These are phyloP conservation scores for Melitaea athalia DNA, from an alignment of 2,888 invertebrate genomes.

Conservation along the genomic window DNA sequence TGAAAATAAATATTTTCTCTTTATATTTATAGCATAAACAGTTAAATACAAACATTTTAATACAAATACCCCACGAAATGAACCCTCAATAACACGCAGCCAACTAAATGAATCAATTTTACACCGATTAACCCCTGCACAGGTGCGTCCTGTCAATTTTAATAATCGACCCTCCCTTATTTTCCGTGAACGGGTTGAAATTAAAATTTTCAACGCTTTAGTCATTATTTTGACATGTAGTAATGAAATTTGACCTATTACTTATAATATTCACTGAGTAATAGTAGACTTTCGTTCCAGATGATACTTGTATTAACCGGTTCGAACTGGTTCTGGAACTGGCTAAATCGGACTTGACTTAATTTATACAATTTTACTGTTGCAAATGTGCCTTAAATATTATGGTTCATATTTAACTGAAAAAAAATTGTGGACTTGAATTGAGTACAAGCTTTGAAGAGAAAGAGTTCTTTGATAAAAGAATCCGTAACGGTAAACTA, in stretches of 20 bases:
- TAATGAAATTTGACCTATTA: not conserved
- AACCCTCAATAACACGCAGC: slow-evolving; percentile 46
- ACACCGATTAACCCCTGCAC: slow-evolving; percentile 48
- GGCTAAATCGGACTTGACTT: too few relatives aligned
- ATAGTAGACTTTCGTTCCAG: not conserved
- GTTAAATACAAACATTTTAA: slow-evolving; percentile 12
- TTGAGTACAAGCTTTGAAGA: too few relatives aligned
- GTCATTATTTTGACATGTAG: slow-evolving; percentile 13
- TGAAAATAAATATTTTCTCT: too few relatives aligned
- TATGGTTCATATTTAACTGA: too few relatives aligned
- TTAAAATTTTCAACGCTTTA: slow-evolving; percentile 21
- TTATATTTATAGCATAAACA: too few relatives aligned
- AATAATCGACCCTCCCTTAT: slow-evolving; percentile 45
- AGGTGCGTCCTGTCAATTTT: slow-evolving; percentile 56
- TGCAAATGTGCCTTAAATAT: too few relatives aligned
- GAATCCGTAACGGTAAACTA: too few relatives aligned
- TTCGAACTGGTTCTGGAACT: too few relatives aligned
- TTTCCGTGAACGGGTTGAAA: slow-evolving; percentile 21
- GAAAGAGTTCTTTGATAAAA: too few relatives aligned
- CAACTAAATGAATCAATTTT: slow-evolving; percentile 58
- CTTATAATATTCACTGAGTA: not conserved
- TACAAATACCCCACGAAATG: slow-evolving; percentile 29
- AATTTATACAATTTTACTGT: too few relatives aligned
- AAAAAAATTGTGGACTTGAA: too few relatives aligned
- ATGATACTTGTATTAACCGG: not conserved